Conservation (phyloP, 2,113 vertebrate genomes). For the Forbesichthys agassizii region DNA sequence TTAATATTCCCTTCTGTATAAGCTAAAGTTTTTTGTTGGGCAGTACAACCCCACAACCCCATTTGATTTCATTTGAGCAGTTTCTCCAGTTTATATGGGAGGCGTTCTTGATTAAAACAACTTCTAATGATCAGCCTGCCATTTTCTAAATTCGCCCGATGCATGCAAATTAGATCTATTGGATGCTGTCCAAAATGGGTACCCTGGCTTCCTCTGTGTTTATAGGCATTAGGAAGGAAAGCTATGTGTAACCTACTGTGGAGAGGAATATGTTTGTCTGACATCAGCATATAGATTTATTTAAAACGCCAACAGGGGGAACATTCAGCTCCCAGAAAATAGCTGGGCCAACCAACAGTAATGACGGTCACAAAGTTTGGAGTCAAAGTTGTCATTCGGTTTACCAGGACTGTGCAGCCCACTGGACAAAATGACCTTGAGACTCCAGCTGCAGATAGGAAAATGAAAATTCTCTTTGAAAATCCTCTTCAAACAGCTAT, state of each 20-base stretch:
- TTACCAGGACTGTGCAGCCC: neutral
- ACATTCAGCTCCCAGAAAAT: neutral
- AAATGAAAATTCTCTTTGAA: constrained; percentile 28
- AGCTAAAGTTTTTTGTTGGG: neutral
- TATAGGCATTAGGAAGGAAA: constrained; percentile 48
- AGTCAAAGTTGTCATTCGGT: neutral
- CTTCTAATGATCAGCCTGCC: constrained; percentile 2
- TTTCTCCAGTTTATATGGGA: neutral
- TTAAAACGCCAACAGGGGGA: constrained; percentile 6
- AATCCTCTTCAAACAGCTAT: constrained; percentile 17
- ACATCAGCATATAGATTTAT: constrained; percentile 31
- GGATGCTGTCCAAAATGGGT: constrained; percentile 54
- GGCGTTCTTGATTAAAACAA: neutral
- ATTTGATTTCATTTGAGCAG: neutral
- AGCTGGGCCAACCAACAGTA: neutral
- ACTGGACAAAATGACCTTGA: constrained; percentile 11
- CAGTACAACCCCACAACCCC: neutral
- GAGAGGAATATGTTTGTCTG: constrained; percentile 45
- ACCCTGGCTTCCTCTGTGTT: constrained; percentile 41
- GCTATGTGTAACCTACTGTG: constrained; percentile 16
- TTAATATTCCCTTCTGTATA: neutral
- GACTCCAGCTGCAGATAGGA: neutral
- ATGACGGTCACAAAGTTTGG: neutral
- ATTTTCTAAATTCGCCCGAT: constrained; percentile 22
- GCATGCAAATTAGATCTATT: constrained; percentile 54